phyloP scores from a whole-genome alignment of 2,113 vertebrate species.

The Epinephelus lanceolatus region DNA sequence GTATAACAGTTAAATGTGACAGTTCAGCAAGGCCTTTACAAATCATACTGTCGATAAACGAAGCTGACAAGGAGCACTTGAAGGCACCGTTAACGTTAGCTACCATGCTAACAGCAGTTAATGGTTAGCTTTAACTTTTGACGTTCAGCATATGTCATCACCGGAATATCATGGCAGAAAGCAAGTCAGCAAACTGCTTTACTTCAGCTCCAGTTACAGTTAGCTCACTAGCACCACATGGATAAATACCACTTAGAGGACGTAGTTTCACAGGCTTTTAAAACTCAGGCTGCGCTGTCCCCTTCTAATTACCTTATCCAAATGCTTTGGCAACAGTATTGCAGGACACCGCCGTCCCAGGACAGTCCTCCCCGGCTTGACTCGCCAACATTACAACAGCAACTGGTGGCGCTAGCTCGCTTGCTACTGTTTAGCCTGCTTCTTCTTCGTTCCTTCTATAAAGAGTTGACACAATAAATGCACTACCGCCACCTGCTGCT shows the following conservation, averaged over 20 bases:
- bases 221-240: background rate
- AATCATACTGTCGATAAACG: no score
- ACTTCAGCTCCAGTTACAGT: conserved; percentile 5
- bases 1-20: no score
- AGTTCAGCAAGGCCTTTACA: background rate
- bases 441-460: conserved; percentile 1
- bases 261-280: background rate
- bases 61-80: no score
- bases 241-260: background rate
- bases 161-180: background rate
- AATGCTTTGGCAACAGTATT: conserved; percentile 21
- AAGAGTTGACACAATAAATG: no score
- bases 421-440: background rate
- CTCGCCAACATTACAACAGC: background rate
- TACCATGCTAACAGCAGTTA: background rate
- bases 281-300: background rate
- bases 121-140: conserved; percentile 20
- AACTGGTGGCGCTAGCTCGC: background rate
- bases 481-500: conserved; percentile 37
- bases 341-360: background rate
- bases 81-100: background rate
- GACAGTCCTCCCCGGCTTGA: background rate
- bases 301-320: conserved; percentile 57
- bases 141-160: conserved; percentile 13
- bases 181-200: background rate